Evolutionary conservation across 2,113 vertebrate genomes (phyloP), one percentile per base, ranked within the genome.

Genomic region (Lepus timidus): DNA sequence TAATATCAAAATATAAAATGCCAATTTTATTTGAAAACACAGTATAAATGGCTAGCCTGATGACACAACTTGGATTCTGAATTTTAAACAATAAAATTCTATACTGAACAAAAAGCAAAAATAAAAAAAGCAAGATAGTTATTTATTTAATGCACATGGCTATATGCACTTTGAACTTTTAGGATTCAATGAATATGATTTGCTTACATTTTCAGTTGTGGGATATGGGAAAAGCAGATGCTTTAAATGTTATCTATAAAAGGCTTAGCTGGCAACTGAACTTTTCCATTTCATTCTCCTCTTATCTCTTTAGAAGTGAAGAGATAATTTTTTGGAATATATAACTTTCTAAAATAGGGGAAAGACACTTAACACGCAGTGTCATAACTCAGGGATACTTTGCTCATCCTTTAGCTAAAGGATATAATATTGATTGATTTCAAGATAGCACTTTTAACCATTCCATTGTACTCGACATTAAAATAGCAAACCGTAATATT

Each of bases 231-330:
- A 93, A 19, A 75, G 44, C 11, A 49, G 20, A 44, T 93, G 10
- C 67, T 94, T 68, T 78, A 84, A 93, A 74, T 80, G 27, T 81
- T 81, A 85, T 92, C 55, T 82, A 29, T 79, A 85, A 76, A 95
- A 85, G 4, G 11, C 51, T 91, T 80, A 39, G 9, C 12, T 90
- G 70, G 17, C 27, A 88, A 14, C 62, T 80, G 13, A 67, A 85
- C 16, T 94, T 93, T 89, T 93, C 22, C 49, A 94, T 94, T 94
- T 82, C 11, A 74, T 65, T 92, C 84, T 67, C 19, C 44, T 89
- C 67, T 94, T 95, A 88, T 85, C 74, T 67, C n/a, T 92, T 89
- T 82, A 58, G 12, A 85, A 87, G 25, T 27, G 29, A 73, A 82
- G 90, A 95, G 4, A 85, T 29, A 58, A 25, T 80, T 74, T 84